phyloP scores from a whole-genome alignment of 2,888 invertebrate species.

The Dichetophora obliterata region DNA sequence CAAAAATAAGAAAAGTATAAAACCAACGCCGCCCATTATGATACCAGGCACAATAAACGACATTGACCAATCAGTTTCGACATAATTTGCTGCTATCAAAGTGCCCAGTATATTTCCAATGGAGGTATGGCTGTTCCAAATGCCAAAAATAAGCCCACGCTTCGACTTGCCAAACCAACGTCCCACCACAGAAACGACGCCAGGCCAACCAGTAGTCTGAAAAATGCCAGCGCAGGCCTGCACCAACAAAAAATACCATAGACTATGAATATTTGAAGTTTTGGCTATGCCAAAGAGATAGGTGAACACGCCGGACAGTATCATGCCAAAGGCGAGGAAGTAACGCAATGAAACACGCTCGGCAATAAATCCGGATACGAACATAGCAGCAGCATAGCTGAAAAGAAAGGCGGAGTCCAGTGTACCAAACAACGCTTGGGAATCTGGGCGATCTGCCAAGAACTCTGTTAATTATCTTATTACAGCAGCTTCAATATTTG shows the following conservation, averaged over 20 bases:
- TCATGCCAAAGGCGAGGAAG: slow-evolving; percentile 92
- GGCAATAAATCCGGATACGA: slow-evolving; percentile 89
- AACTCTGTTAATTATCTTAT: slow-evolving; percentile 8
- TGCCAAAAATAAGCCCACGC: slow-evolving; percentile 91
- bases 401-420: slow-evolving; percentile 94
- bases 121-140: slow-evolving; percentile 98
- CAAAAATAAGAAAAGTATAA: slow-evolving; percentile 85
- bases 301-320: slow-evolving; percentile 86
- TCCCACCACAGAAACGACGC: slow-evolving; percentile 92
- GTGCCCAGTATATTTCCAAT: slow-evolving; percentile 94
- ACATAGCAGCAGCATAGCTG: slow-evolving; percentile 94
- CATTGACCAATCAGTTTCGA: slow-evolving; percentile 89
- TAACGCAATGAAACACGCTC: slow-evolving; percentile 92
- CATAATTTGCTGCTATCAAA: slow-evolving; percentile 88
- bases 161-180: slow-evolving; percentile 97
- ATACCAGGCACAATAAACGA: slow-evolving; percentile 93
- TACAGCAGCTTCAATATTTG: neutral
- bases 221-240: slow-evolving; percentile 90
- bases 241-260: slow-evolving; percentile 85
- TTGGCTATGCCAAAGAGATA: slow-evolving; percentile 91
- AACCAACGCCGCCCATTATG: slow-evolving; percentile 80
- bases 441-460: slow-evolving; percentile 76
- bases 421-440: slow-evolving; percentile 84
- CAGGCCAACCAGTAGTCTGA: slow-evolving; percentile 96
- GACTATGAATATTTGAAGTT: slow-evolving; percentile 82